These are phyloP conservation scores for Aleiodes alternator DNA, from an alignment of 2,888 invertebrate species.

Conservation along the genomic window DNA sequence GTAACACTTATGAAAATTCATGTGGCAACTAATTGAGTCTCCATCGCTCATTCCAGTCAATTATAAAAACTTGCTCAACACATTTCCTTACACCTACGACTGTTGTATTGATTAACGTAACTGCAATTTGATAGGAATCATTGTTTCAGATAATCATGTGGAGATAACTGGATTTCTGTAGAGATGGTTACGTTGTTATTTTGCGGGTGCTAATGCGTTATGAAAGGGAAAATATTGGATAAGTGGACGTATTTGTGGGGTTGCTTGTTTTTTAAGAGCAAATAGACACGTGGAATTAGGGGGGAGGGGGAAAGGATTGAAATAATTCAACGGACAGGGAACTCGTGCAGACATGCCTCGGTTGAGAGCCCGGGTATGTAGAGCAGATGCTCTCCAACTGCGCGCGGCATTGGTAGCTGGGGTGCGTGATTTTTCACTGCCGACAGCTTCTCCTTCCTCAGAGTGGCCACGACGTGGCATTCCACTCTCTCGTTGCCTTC, in stretches of 20 bases:
- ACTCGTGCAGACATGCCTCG: slow-evolving; percentile 28
- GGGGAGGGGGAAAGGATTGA: too few relatives aligned
- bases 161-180: too few relatives aligned
- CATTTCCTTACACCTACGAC: slow-evolving; percentile 37
- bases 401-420: slow-evolving; percentile 64
- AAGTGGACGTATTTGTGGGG: too few relatives aligned
- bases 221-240: too few relatives aligned
- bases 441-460: slow-evolving; percentile 70
- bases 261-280: too few relatives aligned
- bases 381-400: slow-evolving; percentile 67
- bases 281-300: too few relatives aligned
- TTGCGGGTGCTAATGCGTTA: too few relatives aligned
- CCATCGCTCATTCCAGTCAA: slow-evolving; percentile 3
- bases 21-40: slow-evolving; percentile 28
- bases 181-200: too few relatives aligned
- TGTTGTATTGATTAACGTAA: slow-evolving; percentile 9
- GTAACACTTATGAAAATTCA: slow-evolving; percentile 39
- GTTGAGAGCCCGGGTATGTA: slow-evolving; percentile 72
- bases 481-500: slow-evolving; percentile 62
- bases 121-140: slow-evolving; percentile 15
- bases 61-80: slow-evolving; percentile 30
- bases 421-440: slow-evolving; percentile 72
- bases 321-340: background rate
- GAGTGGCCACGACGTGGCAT: slow-evolving; percentile 63
- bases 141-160: background rate